A percentile compares a stretch with the other conserved stretches of the same genome.
These are phyloP conservation scores for Gephyroberyx darwinii DNA, from an alignment of 2,797 vertebrate genomes.

Conservation along the genomic window DNA sequence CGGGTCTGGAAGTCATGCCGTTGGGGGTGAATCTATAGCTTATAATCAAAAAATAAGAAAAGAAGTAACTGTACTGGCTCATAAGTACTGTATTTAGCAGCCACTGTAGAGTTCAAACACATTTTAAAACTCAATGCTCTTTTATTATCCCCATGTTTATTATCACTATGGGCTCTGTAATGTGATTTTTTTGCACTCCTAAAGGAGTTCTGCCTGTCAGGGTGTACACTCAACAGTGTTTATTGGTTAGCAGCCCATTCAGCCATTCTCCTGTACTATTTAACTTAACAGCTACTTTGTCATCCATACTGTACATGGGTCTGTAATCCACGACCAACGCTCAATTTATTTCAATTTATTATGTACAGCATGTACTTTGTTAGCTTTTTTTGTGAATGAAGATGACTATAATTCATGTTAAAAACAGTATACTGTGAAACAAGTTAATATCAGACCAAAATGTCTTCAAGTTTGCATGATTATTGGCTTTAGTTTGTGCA, in stretches of 20 bases:
- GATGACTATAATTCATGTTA: no score
- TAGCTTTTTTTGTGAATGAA: no score
- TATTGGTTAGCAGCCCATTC: background rate
- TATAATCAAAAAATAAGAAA: conserved; percentile 34
- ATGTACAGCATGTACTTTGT: background rate
- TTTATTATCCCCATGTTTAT: background rate
- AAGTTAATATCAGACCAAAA: no score
- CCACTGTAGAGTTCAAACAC: conserved; percentile 13
- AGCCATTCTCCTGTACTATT: background rate
- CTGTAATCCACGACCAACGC: background rate
- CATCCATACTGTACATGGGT: background rate
- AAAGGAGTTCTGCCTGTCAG: background rate
- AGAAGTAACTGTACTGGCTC: conserved; percentile 41
- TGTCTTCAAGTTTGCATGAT: background rate
- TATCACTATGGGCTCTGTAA: background rate
- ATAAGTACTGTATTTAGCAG: conserved; percentile 27
- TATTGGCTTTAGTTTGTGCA: background rate
- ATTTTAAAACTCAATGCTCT: conserved; percentile 7
- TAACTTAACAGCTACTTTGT: background rate
- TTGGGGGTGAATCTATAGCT: conserved; percentile 38
- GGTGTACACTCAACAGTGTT: background rate
- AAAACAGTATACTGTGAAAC: no score
- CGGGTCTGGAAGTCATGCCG: conserved; percentile 37
- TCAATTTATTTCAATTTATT: background rate
- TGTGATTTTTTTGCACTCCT: background rate